These are phyloP conservation scores for Xiphias gladius DNA, from an alignment of 2,113 vertebrate species.

Conservation along the genomic window DNA sequence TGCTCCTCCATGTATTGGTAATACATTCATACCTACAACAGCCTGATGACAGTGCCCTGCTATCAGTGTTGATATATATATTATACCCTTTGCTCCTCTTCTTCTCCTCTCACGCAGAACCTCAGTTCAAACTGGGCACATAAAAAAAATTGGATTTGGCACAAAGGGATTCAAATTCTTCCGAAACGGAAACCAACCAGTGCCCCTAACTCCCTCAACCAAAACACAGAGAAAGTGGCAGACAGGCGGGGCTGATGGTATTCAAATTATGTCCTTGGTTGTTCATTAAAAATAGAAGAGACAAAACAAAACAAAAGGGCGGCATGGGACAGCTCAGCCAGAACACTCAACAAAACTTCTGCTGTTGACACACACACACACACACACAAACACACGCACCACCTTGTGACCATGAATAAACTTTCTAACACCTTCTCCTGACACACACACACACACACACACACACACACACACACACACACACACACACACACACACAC, in stretches of 20 bases:
- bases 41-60: background rate
- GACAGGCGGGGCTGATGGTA: slow-evolving; percentile 46
- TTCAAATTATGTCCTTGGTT: slow-evolving; percentile 73
- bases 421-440: slow-evolving; percentile 62
- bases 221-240: slow-evolving; percentile 46
- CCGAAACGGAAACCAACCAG: slow-evolving; percentile 1
- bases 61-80: background rate
- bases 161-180: slow-evolving; percentile 26
- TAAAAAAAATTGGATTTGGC: slow-evolving; percentile 25
- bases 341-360: slow-evolving; percentile 78
- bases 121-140: background rate
- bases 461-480: slow-evolving; percentile 24
- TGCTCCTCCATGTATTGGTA: background rate
- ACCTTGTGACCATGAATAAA: slow-evolving; percentile 73
- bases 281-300: slow-evolving; percentile 73
- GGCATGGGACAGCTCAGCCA: slow-evolving; percentile 62
- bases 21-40: slow-evolving; percentile 10
- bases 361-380: slow-evolving; percentile 76
- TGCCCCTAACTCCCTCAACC: background rate
- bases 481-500: too few relatives aligned
- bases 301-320: slow-evolving; percentile 75
- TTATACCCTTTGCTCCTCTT: slow-evolving; percentile 5
- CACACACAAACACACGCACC: too few relatives aligned
- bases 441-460: slow-evolving; percentile 34
- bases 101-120: background rate